Evolutionary conservation across 2,888 invertebrate species (phyloP).

Genomic region (Epinotia brunnichana): DNA sequence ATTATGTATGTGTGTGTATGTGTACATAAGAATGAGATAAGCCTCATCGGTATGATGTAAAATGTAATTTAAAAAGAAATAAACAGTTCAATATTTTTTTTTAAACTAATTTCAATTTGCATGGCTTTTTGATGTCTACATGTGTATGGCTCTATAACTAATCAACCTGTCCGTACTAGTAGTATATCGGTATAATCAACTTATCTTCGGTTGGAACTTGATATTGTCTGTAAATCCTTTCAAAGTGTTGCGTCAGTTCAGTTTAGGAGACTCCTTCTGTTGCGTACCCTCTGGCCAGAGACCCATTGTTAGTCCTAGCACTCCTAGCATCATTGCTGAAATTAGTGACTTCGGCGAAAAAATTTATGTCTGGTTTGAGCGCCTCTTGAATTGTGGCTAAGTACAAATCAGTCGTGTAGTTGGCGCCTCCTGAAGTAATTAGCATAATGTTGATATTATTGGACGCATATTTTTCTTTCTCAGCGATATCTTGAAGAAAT

Average conservation of each 20-base stretch:
- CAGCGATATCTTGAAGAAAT: conserved; percentile 2
- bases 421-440: conserved; percentile 39
- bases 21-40: no score
- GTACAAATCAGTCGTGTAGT: conserved; percentile 29
- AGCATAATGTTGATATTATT: conserved; percentile 9
- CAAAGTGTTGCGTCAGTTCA: conserved; percentile 7
- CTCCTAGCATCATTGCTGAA: conserved; percentile 1
- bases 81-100: no score
- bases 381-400: conserved; percentile 13
- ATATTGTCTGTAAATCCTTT: conserved; percentile 40
- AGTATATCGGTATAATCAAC: conserved; percentile 34
- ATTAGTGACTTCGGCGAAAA: conserved; percentile 37
- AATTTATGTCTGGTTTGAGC: conserved; percentile 16
- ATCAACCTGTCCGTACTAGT: conserved; percentile 37
- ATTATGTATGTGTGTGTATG: no score
- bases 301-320: not conserved
- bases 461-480: conserved; percentile 10
- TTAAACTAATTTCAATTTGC: no score
- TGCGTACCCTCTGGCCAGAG: conserved; percentile 8
- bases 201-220: conserved; percentile 40
- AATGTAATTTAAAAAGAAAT: no score
- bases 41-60: no score
- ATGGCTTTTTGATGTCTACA: no score
- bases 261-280: conserved; percentile 26
- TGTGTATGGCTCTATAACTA: no score